These are phyloP conservation scores for Oxystoma pomonae DNA, from an alignment of 2,888 invertebrate genomes.

Conservation along the genomic window DNA sequence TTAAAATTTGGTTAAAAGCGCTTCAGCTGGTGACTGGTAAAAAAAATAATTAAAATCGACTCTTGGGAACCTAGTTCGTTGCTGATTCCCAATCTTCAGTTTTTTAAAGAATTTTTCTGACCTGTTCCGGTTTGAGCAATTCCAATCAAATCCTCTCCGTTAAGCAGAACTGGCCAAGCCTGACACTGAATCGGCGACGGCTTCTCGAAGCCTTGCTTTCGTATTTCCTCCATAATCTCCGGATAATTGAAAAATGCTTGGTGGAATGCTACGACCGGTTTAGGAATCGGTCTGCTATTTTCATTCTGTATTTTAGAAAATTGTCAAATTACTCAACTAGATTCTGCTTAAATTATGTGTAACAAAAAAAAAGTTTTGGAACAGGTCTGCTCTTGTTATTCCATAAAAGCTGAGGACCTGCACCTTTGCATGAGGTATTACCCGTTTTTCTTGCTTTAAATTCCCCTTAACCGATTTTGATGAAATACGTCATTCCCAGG, in stretches of 20 bases:
- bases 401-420: too few relatives aligned
- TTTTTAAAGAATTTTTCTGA: slow-evolving; percentile 9
- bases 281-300: slow-evolving; percentile 56
- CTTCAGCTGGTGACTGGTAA: not conserved
- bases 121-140: slow-evolving; percentile 92
- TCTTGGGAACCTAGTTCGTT: not conserved
- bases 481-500: too few relatives aligned
- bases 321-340: too few relatives aligned
- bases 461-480: too few relatives aligned
- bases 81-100: too few relatives aligned
- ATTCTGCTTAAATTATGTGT: too few relatives aligned
- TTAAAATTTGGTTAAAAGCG: not conserved
- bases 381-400: too few relatives aligned
- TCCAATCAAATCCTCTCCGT: slow-evolving; percentile 91
- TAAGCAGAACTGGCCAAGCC: slow-evolving; percentile 90
- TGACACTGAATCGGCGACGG: slow-evolving; percentile 93
- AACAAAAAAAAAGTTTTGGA: too few relatives aligned
- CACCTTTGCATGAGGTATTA: too few relatives aligned
- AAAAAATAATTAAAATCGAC: not conserved
- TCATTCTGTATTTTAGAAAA: slow-evolving; percentile 17
- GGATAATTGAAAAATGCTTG: slow-evolving; percentile 80
- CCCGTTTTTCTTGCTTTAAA: too few relatives aligned
- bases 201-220: slow-evolving; percentile 71
- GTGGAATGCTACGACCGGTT: slow-evolving; percentile 76
- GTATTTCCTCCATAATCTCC: slow-evolving; percentile 76